Evolutionary conservation across 2,888 invertebrate species (phyloP).

Genomic region (Cantharis nigra): DNA sequence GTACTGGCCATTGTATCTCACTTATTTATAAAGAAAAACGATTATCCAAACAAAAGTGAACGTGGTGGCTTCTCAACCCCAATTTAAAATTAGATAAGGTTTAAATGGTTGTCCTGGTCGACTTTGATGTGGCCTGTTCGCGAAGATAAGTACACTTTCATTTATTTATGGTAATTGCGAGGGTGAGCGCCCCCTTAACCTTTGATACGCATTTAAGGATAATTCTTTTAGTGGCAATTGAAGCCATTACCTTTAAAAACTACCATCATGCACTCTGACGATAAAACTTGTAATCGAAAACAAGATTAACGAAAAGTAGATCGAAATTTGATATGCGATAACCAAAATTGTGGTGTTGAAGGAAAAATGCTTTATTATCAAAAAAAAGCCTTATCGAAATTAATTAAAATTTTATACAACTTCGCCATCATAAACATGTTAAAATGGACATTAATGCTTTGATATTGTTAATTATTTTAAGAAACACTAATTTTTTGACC

Average conservation of each 20-base stretch:
- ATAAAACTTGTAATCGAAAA: background rate
- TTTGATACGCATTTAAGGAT: conserved; percentile 20
- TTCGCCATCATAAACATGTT: conserved; percentile 17
- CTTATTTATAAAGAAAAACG: conserved; percentile 1
- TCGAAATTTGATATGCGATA: background rate
- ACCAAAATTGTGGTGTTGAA: background rate
- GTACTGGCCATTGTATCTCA: background rate
- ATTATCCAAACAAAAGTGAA: background rate
- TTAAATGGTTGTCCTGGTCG: conserved; percentile 31
- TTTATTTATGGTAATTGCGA: conserved; percentile 56
- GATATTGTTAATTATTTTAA: conserved; percentile 21
- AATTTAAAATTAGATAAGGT: conserved; percentile 36
- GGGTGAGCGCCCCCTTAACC: conserved; percentile 27
- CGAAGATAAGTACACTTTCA: conserved; percentile 53
- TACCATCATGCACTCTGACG: background rate
- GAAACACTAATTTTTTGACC: conserved; percentile 7
- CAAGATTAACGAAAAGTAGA: background rate
- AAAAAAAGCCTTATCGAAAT: conserved; percentile 10
- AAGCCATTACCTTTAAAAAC: background rate
- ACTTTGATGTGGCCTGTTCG: conserved; percentile 39
- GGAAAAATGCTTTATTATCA: background rate
- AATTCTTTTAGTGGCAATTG: conserved; percentile 16
- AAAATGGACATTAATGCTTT: conserved; percentile 8
- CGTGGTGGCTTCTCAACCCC: conserved; percentile 13
- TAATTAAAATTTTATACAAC: conserved; percentile 2